These are phyloP conservation scores for Ranitomeya variabilis DNA, from an alignment of 2,113 vertebrate genomes.

Conservation along the genomic window DNA sequence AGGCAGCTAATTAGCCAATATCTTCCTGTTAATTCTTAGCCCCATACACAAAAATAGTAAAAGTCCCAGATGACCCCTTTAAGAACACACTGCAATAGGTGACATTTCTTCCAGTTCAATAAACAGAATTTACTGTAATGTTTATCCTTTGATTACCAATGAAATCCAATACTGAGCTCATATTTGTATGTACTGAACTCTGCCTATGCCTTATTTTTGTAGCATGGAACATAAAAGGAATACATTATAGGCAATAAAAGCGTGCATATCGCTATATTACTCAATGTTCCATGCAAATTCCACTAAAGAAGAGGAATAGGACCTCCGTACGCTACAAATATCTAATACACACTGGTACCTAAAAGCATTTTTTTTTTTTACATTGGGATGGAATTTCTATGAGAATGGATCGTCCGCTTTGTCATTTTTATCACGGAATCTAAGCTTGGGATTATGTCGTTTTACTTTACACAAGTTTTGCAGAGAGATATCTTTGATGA, in stretches of 20 bases:
- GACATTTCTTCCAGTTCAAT: not conserved
- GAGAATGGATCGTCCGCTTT: not conserved
- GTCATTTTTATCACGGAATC: not conserved
- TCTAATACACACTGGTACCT: conserved; percentile 3
- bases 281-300: conserved; percentile 28
- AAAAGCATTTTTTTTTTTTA: conserved; percentile 12
- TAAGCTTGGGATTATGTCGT: not conserved
- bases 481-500: conserved; percentile 36
- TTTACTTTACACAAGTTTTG: conserved; percentile 42
- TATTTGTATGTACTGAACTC: not conserved
- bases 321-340: not conserved
- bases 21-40: too few relatives aligned
- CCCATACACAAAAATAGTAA: too few relatives aligned
- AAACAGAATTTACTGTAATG: not conserved
- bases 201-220: not conserved
- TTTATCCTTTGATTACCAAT: not conserved
- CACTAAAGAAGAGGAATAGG: conserved; percentile 15
- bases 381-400: conserved; percentile 15
- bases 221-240: not conserved
- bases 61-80: not conserved
- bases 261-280: not conserved
- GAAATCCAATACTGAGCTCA: not conserved
- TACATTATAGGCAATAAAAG: not conserved
- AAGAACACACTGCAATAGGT: not conserved
- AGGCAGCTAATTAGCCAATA: too few relatives aligned